Evolutionary conservation across 2,888 invertebrate species (phyloP).

Genomic region (Candidula unifasciata): DNA sequence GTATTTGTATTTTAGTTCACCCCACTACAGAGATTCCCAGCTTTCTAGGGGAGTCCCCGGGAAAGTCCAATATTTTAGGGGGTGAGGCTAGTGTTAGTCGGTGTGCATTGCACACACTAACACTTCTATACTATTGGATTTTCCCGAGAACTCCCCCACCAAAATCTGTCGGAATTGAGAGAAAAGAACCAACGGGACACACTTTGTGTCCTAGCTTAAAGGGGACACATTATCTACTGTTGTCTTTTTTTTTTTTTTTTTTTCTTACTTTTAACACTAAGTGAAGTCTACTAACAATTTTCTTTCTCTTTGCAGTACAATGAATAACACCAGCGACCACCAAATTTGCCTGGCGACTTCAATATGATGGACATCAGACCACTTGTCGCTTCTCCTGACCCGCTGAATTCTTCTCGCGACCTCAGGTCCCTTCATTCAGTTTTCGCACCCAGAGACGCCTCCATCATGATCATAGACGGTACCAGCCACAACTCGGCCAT

Average conservation of each 20-base stretch:
- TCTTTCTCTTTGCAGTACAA: constrained; percentile 29
- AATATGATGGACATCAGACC: constrained; percentile 57
- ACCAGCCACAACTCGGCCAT: constrained; percentile 51
- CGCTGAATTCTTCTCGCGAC: constrained; percentile 44
- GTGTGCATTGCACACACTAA: no score
- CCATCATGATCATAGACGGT: constrained; percentile 55
- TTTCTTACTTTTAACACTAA: constrained; percentile 2
- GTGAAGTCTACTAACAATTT: not conserved
- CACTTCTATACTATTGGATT: no score
- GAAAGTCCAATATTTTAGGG: no score
- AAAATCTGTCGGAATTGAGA: no score
- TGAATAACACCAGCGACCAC: constrained; percentile 1
- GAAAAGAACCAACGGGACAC: no score
- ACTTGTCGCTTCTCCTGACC: constrained; percentile 47
- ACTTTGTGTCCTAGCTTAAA: no score
- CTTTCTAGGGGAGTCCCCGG: no score
- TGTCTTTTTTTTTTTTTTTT: not conserved
- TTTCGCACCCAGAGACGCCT: constrained; percentile 12
- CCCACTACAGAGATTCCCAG: no score
- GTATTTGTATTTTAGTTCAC: no score
- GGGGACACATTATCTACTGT: no score
- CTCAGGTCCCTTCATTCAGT: constrained; percentile 27
- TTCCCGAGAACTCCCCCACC: no score
- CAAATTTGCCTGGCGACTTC: constrained; percentile 28
- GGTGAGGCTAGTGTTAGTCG: no score